A percentile compares a stretch with the other conserved stretches of the same genome.
Evolutionary conservation across 2,113 vertebrate genomes (phyloP).

Genomic region (Gallinago paraguaiae): DNA sequence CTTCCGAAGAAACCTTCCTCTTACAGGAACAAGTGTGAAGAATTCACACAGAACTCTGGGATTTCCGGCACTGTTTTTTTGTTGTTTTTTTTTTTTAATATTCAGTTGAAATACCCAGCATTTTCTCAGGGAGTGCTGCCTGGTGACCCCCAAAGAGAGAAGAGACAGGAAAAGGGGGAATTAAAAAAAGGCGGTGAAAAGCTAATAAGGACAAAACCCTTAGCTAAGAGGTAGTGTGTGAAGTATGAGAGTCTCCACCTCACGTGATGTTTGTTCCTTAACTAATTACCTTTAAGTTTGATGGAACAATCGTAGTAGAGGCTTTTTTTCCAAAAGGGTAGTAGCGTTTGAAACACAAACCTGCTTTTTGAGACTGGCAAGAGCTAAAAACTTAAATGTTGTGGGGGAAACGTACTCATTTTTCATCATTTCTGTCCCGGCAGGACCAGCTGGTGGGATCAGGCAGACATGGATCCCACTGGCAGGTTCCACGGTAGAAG

Average conservation of each 20-base stretch:
- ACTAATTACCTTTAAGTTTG: not conserved
- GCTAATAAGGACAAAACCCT: not conserved
- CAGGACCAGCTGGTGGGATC: not conserved
- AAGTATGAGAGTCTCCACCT: too few relatives aligned
- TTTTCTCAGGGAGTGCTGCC: not conserved
- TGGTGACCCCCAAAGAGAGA: too few relatives aligned
- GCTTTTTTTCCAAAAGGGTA: not conserved
- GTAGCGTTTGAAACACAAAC: not conserved
- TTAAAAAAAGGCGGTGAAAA: not conserved
- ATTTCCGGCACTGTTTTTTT: not conserved
- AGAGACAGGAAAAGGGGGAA: not conserved
- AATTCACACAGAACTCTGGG: too few relatives aligned
- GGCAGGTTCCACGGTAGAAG: accelerated
- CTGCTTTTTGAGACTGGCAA: not conserved
- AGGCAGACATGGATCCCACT: accelerated
- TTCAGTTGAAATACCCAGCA: accelerated
- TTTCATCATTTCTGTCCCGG: accelerated
- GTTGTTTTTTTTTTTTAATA: not conserved
- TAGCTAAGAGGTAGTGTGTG: not conserved
- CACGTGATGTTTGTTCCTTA: not conserved
- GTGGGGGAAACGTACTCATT: accelerated
- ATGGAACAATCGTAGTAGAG: accelerated
- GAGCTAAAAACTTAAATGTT: too few relatives aligned
- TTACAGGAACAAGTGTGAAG: accelerated
- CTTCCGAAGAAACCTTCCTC: not conserved